phyloP scores from a whole-genome alignment of 2,888 invertebrate genomes.

The Acanthosoma haemorrhoidale region DNA sequence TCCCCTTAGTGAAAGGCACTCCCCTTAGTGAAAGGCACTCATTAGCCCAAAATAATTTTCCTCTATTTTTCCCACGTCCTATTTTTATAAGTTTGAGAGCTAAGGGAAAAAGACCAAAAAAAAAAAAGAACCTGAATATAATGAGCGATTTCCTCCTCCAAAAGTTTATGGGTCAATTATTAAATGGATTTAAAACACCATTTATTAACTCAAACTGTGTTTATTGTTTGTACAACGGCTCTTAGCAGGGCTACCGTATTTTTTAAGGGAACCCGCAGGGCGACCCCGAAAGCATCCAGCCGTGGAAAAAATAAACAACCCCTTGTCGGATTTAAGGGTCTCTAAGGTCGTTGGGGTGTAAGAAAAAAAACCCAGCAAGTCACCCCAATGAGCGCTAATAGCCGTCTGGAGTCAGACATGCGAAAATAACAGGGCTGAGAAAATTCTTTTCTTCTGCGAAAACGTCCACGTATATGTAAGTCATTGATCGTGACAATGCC shows the following conservation, averaged over 20 bases:
- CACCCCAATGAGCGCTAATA: constrained; percentile 15
- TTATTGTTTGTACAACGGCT: neutral
- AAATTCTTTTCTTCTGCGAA: too few species aligned
- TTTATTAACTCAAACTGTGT: neutral
- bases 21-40: too few species aligned
- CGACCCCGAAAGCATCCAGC: neutral
- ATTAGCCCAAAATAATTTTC: too few species aligned
- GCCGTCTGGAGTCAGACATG: constrained; percentile 12
- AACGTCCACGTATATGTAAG: too few species aligned
- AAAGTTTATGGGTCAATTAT: too few species aligned
- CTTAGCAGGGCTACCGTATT: neutral
- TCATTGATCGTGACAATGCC: too few species aligned
- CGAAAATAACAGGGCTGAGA: constrained; percentile 18
- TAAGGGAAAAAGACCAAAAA: too few species aligned
- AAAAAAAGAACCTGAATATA: too few species aligned
- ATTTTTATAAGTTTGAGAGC: too few species aligned
- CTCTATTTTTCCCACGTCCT: too few species aligned
- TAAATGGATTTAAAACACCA: neutral
- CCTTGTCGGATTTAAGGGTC: constrained; percentile 23
- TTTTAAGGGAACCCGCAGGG: neutral
- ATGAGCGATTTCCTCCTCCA: too few species aligned
- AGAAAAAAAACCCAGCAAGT: constrained; percentile 20
- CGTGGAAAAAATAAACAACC: constrained; percentile 27
- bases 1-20: too few species aligned
- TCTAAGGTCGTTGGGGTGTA: neutral